phyloP scores from a whole-genome alignment of 2,113 vertebrate species.

The Mastomys coucha region DNA sequence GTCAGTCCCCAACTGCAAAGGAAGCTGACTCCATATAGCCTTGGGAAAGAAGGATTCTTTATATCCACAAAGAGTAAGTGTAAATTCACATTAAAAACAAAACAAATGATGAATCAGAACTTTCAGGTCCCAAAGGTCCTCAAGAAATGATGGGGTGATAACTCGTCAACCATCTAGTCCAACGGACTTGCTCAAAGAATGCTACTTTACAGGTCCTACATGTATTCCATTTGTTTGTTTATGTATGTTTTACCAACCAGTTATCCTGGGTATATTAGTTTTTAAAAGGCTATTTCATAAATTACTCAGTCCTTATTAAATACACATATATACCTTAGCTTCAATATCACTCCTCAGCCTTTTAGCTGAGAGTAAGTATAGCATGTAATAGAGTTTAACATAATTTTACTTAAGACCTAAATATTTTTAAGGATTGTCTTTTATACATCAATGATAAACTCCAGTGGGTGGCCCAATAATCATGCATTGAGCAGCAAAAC shows the following conservation, averaged over 20 bases:
- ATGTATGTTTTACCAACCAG: not conserved
- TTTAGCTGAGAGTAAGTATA: not conserved
- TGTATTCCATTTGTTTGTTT: not conserved
- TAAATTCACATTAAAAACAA: not conserved
- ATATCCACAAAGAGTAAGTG: not conserved
- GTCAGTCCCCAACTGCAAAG: not conserved
- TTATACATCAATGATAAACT: not conserved
- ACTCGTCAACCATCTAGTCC: not conserved
- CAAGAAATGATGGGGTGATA: not conserved
- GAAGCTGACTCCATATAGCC: not conserved
- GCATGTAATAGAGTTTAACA: not conserved
- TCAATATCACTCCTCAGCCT: not conserved
- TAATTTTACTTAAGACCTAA: constrained; percentile 41
- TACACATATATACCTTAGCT: not conserved
- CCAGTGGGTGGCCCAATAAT: not conserved
- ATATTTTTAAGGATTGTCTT: not conserved
- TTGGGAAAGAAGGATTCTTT: not conserved
- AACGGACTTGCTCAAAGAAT: constrained; percentile 4
- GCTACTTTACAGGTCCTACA: not conserved
- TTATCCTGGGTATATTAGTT: not conserved
- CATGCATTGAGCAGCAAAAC: not conserved
- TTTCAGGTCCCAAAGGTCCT: not conserved
- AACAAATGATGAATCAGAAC: not conserved
- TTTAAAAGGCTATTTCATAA: not conserved
- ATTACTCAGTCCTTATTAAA: not conserved